A percentile compares a stretch with the other conserved stretches of the same genome.
Evolutionary conservation across 1,140 invertebrate species (phyloP).

Genomic region (Temnothorax longispinosus): DNA sequence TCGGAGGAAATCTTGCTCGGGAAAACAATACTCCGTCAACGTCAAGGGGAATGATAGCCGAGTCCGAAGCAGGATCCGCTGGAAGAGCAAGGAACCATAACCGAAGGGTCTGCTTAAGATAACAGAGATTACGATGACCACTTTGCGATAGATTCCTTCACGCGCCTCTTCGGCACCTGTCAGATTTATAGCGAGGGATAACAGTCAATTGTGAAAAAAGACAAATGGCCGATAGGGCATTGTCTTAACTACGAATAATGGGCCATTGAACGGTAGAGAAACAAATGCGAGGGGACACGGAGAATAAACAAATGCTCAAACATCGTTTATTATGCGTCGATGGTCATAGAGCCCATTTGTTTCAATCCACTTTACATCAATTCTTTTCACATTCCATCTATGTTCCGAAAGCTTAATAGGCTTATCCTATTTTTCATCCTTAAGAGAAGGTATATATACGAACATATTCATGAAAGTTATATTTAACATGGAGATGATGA

Average conservation of each 20-base stretch:
- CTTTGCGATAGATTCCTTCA: conserved; percentile 77
- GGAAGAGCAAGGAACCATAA: conserved; percentile 44
- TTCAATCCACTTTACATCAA: conserved; percentile 5
- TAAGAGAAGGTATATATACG: background rate
- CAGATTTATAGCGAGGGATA: conserved; percentile 76
- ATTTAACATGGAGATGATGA: background rate
- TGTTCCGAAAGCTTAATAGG: background rate
- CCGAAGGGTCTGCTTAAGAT: conserved; percentile 80
- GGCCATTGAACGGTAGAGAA: background rate
- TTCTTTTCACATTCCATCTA: background rate
- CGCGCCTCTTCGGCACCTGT: conserved; percentile 68
- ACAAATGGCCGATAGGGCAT: background rate
- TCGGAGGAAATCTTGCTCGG: conserved; percentile 61
- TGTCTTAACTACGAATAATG: conserved; percentile 28
- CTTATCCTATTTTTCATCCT: background rate
- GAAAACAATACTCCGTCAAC: conserved; percentile 74
- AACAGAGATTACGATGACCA: conserved; percentile 81
- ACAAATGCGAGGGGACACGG: background rate
- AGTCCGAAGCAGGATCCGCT: conserved; percentile 54
- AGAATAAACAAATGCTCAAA: background rate
- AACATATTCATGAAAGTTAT: background rate
- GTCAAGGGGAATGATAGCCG: conserved; percentile 67
- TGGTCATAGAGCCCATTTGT: background rate
- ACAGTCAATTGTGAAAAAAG: conserved; percentile 75
- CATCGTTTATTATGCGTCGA: background rate